A percentile compares a stretch with the other conserved stretches of the same genome.
phyloP scores from a whole-genome alignment of 2,888 invertebrate genomes.

The Epiblema foenella region DNA sequence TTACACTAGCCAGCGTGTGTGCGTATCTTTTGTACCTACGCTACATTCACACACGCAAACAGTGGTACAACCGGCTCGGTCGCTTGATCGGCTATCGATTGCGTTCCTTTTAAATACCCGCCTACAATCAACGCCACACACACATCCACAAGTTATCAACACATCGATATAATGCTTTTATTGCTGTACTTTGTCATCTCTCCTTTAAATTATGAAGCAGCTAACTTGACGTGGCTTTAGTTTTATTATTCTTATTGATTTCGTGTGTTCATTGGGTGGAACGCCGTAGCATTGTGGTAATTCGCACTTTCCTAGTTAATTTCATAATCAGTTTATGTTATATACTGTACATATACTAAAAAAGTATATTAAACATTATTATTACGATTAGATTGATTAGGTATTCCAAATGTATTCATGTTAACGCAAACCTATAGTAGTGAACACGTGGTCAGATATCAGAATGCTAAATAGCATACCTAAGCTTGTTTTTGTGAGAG shows the following conservation, averaged over 20 bases:
- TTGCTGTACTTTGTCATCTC: constrained; percentile 43
- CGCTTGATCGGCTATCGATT: constrained; percentile 73
- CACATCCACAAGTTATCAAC: constrained; percentile 37
- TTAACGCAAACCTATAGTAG: not conserved
- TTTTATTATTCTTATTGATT: constrained; percentile 18
- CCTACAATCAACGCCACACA: constrained; percentile 56
- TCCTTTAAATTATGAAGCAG: constrained; percentile 20
- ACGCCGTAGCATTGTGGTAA: not conserved
- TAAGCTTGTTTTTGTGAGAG: not conserved
- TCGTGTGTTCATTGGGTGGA: not conserved
- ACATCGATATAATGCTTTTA: constrained; percentile 33
- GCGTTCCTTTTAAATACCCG: constrained; percentile 64
- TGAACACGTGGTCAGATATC: not conserved
- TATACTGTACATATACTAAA: no score
- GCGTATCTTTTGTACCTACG: constrained; percentile 42
- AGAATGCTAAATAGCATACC: not conserved
- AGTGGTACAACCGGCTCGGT: constrained; percentile 59
- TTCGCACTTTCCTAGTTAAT: constrained; percentile 7
- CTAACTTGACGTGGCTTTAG: constrained; percentile 5
- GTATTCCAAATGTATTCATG: not conserved
- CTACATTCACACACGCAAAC: constrained; percentile 48
- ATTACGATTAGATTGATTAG: not conserved
- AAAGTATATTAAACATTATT: no score
- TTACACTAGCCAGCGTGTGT: constrained; percentile 52
- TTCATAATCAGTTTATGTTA: no score